A percentile compares a stretch with the other conserved stretches of the same genome.
phyloP scores from a whole-genome alignment of 2,888 invertebrate genomes.

The Leptopilina myrica region DNA sequence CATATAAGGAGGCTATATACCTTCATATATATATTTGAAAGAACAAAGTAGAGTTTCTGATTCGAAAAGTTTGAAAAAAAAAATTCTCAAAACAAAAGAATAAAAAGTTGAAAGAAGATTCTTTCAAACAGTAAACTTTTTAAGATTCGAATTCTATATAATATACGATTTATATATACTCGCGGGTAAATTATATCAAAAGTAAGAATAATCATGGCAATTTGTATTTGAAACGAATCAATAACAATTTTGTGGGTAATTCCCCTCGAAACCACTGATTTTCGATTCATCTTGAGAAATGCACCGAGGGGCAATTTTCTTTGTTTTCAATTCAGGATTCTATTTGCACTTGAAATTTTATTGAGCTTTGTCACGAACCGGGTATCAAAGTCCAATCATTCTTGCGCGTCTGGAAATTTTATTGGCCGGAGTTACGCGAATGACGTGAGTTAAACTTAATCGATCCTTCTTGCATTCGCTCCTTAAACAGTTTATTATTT shows the following conservation, averaged over 20 bases:
- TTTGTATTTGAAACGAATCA: not conserved
- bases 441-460: constrained; percentile 1
- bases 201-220: not conserved
- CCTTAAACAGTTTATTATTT: not conserved
- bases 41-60: no score
- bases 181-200: not conserved
- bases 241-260: constrained; percentile 12
- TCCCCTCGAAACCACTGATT: not conserved
- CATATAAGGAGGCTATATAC: no score
- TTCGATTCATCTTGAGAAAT: constrained; percentile 48
- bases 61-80: no score
- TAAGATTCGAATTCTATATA: not conserved
- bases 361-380: constrained; percentile 69
- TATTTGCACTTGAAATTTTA: constrained; percentile 72
- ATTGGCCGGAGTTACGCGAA: not conserved
- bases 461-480: constrained; percentile 7
- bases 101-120: no score
- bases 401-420: constrained; percentile 26
- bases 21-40: no score
- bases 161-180: no score
- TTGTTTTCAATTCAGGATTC: constrained; percentile 60
- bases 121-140: no score
- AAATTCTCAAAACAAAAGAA: no score
- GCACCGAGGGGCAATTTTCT: constrained; percentile 61
- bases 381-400: constrained; percentile 51